Base-by-base conservation (phyloP, 2,888 invertebrate species). In the Monopis laevigella region DNA sequence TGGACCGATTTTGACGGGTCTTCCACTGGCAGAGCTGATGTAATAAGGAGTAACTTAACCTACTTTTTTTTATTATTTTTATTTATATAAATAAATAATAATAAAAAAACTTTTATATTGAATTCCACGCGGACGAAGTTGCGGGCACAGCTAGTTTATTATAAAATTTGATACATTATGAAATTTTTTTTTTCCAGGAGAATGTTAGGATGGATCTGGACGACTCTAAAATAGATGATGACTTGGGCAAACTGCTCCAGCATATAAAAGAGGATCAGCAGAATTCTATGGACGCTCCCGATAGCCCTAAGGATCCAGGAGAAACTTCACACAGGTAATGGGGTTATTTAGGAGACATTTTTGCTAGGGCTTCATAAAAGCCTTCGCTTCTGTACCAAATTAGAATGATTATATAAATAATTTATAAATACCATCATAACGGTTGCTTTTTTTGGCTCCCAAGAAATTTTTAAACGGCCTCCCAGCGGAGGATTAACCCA, bases 191-290 rank as follows among this genome's bases (percentile, higher is more conserved):
- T 4, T 40, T 52, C 2, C 49, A 85, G 75, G 88, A 88, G 56
- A 87, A 88, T 52, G 86, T 85, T 1, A 75, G 88, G 47, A 89
- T 89, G 86, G 89, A 90, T 58, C 85, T 88, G 49, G 94, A 94
- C 52, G 93, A 93, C 55, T 90, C 93, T 13, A 92, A 95, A 75
- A 94, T 96, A 41, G 96, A 96, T 55, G 94, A 94, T 56, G 96
- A 97, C 63, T 77, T 96, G 21, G 96, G 94, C 55, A 92, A 96
- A 64, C 82, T 97, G 42, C 73, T 96, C 46, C 95, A 95, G 61
- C 91, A 95, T 51, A 96, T 97, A 51, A 96, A 96, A 61, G 95
- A 95, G 58, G 96, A 95, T 47, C 93, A 90, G 2, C 89, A 93
- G 88, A 93, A 93, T 53, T 90, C 91, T 0, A 92, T 93, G 0